A percentile compares a stretch with the other conserved stretches of the same genome.
phyloP scores from a whole-genome alignment of 2,888 invertebrate genomes.

The Cryptocephalus primarius region DNA sequence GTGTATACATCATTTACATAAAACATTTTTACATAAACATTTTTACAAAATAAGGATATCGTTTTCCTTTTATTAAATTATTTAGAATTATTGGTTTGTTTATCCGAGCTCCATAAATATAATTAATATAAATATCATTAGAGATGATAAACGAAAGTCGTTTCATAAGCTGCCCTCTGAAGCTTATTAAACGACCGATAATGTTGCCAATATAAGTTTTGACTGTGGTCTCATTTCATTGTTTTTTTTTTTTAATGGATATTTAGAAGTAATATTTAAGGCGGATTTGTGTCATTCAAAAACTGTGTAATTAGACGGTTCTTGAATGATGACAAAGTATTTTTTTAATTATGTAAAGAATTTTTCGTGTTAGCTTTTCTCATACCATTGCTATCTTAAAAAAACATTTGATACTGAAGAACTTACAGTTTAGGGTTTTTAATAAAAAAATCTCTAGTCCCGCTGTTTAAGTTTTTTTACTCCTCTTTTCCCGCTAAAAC shows the following conservation, averaged over 20 bases:
- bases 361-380: constrained; percentile 50
- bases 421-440: constrained; percentile 43
- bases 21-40: constrained; percentile 15
- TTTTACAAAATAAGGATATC: constrained; percentile 20
- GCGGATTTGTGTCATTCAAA: too few relatives aligned
- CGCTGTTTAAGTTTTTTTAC: constrained; percentile 40
- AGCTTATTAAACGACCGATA: constrained; percentile 3
- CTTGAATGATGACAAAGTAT: constrained; percentile 11
- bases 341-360: constrained; percentile 21
- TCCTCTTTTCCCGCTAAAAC: constrained; percentile 4
- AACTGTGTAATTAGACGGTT: constrained; percentile 9
- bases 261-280: constrained; percentile 26
- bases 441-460: constrained; percentile 56
- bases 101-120: constrained; percentile 10
- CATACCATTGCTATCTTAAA: constrained; percentile 33
- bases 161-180: too few relatives aligned
- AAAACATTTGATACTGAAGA: constrained; percentile 53
- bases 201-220: constrained; percentile 24
- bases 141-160: too few relatives aligned
- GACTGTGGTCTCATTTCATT: constrained; percentile 32
- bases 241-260: constrained; percentile 26
- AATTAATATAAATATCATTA: background rate
- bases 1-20: constrained; percentile 29
- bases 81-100: constrained; percentile 11
- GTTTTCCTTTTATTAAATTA: constrained; percentile 25